phyloP scores from a whole-genome alignment of 2,888 invertebrate species.

The Aphrophora alni region DNA sequence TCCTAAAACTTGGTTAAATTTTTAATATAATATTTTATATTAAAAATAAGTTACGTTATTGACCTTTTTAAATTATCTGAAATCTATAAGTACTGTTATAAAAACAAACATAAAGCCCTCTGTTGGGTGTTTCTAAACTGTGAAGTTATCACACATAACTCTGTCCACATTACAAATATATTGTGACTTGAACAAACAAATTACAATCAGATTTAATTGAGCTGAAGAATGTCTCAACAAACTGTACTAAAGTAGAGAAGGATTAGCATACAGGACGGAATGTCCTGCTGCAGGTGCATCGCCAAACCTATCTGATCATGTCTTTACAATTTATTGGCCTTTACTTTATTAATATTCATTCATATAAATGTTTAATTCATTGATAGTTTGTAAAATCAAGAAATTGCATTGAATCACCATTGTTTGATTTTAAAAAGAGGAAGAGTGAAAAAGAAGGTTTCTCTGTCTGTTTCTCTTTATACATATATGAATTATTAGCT shows the following conservation, averaged over 20 bases:
- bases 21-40: too few species aligned
- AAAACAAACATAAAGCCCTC: too few species aligned
- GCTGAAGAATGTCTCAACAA: background rate
- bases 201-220: slow-evolving; percentile 1
- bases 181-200: background rate
- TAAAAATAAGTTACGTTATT: too few species aligned
- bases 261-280: background rate
- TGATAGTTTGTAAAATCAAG: background rate
- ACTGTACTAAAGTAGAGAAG: background rate
- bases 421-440: background rate
- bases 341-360: background rate
- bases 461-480: too few species aligned
- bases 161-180: background rate
- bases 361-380: background rate
- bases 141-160: background rate
- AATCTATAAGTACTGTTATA: too few species aligned
- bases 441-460: too few species aligned
- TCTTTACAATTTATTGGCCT: background rate
- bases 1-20: too few species aligned
- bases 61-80: too few species aligned
- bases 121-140: too few species aligned
- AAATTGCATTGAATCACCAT: background rate
- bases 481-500: too few species aligned
- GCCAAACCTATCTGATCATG: background rate
- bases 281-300: background rate